Evolutionary conservation across 2,888 invertebrate species (phyloP), one percentile per base, ranked within the genome.

Genomic region (Caenorhabditis doughertyi): DNA sequence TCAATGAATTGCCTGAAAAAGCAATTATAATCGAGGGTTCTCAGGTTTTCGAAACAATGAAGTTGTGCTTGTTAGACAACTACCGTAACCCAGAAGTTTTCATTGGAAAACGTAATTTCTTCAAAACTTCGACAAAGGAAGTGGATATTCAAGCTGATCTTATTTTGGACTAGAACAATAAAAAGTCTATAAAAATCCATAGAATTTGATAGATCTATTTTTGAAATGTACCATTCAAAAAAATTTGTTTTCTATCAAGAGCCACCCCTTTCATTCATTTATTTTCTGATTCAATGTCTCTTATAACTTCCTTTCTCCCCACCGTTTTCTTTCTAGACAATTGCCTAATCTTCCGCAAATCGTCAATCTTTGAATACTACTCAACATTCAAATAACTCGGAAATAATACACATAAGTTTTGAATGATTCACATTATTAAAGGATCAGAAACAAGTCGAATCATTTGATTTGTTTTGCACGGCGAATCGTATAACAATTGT

Each of bases 401-500:
- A 68, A 68, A 77, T 77, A 62, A 77, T 77, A 76, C 76, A 76
- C 76, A 80, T 80, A 67, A 80, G 72, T 80, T 80, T 73, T 67
- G 42, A 56, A 58, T 67, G 32, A 67, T 76, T 68, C 77, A 62
- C 60, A 58, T 77, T 60, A 82, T 82, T 82, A 82, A 77, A 73
- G 82, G 82, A 82, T 82, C 79, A 83, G 79, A 83, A 79, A 79
- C 79, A 67, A 79, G 83, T 79, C 72, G 79, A 83, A 83, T 65
- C 51, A 65, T 79, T 83, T 56, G 79, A 83, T 83, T 83, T 83
- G 71, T 79, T 79, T 71, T 79, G 64, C 79, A 71, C 27, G 35
- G 39, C 49, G 64, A 29, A 65, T 35, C 32, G 64, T 35, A 65
- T 49, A 39, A 27, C 53, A 70, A 70, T 68, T 68, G 55, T 9